Evolutionary conservation across 2,797 vertebrate species (phyloP), one percentile per base, ranked within the genome.

Genomic region (Pantherophis vulpinus): DNA sequence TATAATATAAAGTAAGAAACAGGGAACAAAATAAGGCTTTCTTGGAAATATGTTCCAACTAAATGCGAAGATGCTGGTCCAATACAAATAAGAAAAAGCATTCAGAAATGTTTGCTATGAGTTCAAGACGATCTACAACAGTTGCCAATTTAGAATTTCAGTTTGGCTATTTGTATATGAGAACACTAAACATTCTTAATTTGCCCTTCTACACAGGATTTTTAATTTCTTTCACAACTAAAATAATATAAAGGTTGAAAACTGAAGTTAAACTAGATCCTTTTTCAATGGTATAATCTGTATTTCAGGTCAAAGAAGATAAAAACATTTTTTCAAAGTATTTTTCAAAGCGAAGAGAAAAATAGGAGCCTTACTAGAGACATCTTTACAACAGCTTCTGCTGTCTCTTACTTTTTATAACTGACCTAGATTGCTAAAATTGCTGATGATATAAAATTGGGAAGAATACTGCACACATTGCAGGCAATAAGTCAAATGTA

Each of bases 401-500:
- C 61, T 87, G 47, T 6, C 47, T 95, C 95, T 96, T 96, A 59
- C 93, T 95, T 91, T 94, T 96, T 95, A 93, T 37, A 96, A 96
- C 95, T 13, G 3, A 91, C 18, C 88, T 95, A 92, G 6, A 91
- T 93, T 94, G 91, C 55, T 94, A 96, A 91, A 96, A 94, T 94
- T 95, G 93, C 37, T 91, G 93, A 96, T 94, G 95, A 94, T 27
- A 95, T 13, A 93, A 93, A 92, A 95, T 94, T 91, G 1, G 8
- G 63, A 92, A 29, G 74, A 95, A 95, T 94, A 96, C 2, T 95
- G 90, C 93, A 47, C 59, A 94, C 12, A 83, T 90, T 94, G 91
- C 91, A 97, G 93, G 29, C 47, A 94, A 5, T 89, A 93, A 94
- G 83, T 93, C 87, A 96, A 91, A 93, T 95, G 95, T 94, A 97